Base-by-base conservation (phyloP, 92 coral and sea anemone species). In the Umimayanthus chanpuru region DNA sequence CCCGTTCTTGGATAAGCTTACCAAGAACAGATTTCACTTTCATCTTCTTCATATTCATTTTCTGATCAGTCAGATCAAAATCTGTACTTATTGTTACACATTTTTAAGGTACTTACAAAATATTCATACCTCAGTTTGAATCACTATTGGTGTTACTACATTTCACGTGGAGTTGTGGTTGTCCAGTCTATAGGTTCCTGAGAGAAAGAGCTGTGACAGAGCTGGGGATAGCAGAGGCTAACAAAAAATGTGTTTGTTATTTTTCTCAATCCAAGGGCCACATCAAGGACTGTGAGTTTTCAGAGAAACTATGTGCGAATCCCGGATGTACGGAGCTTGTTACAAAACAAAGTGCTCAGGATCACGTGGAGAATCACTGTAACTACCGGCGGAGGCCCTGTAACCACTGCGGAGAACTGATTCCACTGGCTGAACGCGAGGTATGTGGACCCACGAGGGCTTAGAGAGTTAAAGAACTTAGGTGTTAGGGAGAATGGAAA, bases 311-410 rank as follows among this genome's bases (percentile, higher is more conserved):
- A 5, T 90, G 92, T 66, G 74, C 89, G 12, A 90, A 86, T 86
- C 85, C 85, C 30, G 90, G 90, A 61, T 90, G 92, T 81, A 81
- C 61, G 9, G 82, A 86, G 65, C 79, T 40, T 30, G 85, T 86
- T 16, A 58, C 73, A 10, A 90, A 81, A 74, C 67, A 80, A 86
- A 36, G 11, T n/a, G 12, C 73, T 26, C 83, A 80, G 47, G 80
- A 86, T 36, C 92, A 90, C 29, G 20, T 86, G 79, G 70, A 73
- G 58, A 80, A 40, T 14, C 79, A 73, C 0, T 90, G 92, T 41
- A 68, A n/a, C 5, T 86, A 86, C 56, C 88, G 89, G 43, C 72
- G 44, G 79, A 81, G 16, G 58, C 61, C 92, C 6, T 90, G 92
- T 39, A 49, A 81, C 30, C 41, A 86, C 41, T 90, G 92, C 47